These are phyloP conservation scores for Pogonocherus hispidulus DNA, from an alignment of 2,888 invertebrate species.

Conservation along the genomic window DNA sequence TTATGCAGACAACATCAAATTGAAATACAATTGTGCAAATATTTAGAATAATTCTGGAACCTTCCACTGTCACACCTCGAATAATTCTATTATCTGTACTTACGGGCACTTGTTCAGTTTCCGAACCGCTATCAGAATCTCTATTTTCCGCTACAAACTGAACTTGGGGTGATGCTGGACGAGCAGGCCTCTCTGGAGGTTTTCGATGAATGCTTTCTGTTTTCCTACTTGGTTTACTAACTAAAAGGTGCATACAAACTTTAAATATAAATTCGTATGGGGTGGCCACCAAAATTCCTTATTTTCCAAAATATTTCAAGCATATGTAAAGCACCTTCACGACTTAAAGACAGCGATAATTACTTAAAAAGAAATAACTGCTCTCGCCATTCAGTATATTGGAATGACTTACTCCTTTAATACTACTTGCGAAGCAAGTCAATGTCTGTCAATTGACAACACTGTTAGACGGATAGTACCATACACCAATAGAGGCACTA, in stretches of 20 bases:
- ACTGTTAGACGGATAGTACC: too few relatives aligned
- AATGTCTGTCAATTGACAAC: too few relatives aligned
- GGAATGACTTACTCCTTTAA: too few relatives aligned
- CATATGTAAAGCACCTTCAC: too few relatives aligned
- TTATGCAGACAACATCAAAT: too few relatives aligned
- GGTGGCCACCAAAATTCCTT: neutral
- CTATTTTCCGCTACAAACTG: slow-evolving; percentile 51
- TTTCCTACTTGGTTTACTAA: slow-evolving; percentile 67
- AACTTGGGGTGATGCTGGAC: slow-evolving; percentile 58
- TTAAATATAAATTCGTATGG: neutral
- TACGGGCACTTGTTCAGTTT: slow-evolving; percentile 54
- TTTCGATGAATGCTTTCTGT: slow-evolving; percentile 54
- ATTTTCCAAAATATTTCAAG: too few relatives aligned
- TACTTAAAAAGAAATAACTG: too few relatives aligned
- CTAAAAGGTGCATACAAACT: slow-evolving; percentile 57
- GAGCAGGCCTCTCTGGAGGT: slow-evolving; percentile 67
- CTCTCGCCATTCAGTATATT: too few relatives aligned
- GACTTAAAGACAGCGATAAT: too few relatives aligned
- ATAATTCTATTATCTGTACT: slow-evolving; percentile 15
- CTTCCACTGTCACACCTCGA: neutral
- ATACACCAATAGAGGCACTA: too few relatives aligned
- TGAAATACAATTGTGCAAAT: too few relatives aligned
- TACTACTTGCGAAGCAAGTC: too few relatives aligned
- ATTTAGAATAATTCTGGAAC: neutral
- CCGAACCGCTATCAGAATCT: slow-evolving; percentile 59